A percentile compares a stretch with the other conserved stretches of the same genome.
These are phyloP conservation scores for Erythrolamprus reginae DNA, from an alignment of 2,113 vertebrate species.

Conservation along the genomic window DNA sequence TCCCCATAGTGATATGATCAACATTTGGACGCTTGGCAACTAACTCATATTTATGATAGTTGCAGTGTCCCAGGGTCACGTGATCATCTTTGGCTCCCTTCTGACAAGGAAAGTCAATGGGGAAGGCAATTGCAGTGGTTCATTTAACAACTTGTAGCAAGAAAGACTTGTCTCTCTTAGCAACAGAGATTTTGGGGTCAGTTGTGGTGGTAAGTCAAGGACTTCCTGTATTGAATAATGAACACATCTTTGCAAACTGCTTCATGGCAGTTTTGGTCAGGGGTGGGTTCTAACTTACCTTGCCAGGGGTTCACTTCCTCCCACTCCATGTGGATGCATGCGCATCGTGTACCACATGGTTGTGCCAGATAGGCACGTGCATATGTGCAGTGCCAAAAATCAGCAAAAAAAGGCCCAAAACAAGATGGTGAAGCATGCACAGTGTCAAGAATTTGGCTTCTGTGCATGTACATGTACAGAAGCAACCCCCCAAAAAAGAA, in stretches of 20 bases:
- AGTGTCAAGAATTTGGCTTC: too few species aligned
- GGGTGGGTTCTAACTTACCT: too few species aligned
- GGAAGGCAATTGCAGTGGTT: background rate
- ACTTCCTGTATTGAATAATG: background rate
- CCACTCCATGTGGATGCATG: too few species aligned
- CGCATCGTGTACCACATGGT: too few species aligned
- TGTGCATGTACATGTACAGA: too few species aligned
- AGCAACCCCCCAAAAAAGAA: too few species aligned
- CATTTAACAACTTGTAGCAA: background rate
- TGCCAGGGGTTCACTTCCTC: too few species aligned
- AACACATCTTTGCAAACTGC: background rate
- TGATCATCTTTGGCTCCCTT: background rate
- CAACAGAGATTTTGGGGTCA: background rate
- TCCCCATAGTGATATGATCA: background rate
- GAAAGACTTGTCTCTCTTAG: background rate
- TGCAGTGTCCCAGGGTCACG: background rate
- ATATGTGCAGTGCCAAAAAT: too few species aligned
- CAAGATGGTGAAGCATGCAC: too few species aligned
- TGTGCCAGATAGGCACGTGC: too few species aligned
- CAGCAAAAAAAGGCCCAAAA: too few species aligned
- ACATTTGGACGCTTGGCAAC: background rate
- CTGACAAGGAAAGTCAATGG: background rate
- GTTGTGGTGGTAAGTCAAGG: background rate
- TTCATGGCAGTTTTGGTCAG: background rate
- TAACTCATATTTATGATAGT: background rate